Conservation (phyloP, 2,113 vertebrate genomes). For the Melospiza melodia region DNA sequence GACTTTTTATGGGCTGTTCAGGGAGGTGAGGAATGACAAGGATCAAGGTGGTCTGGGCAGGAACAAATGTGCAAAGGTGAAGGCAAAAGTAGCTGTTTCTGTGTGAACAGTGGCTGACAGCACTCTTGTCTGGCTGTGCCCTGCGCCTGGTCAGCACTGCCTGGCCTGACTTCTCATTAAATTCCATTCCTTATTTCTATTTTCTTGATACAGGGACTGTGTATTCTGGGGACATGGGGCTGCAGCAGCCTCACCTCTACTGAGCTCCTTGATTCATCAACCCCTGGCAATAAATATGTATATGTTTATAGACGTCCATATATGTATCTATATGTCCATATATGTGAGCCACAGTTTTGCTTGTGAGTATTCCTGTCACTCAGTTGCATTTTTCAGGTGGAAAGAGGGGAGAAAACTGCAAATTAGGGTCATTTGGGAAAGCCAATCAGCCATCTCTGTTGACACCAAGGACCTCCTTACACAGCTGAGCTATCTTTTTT, state of each 20-base stretch:
- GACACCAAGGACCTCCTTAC: not conserved
- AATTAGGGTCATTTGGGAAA: not conserved
- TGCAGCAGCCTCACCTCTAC: not conserved
- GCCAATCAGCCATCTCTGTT: not conserved
- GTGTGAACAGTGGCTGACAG: not conserved
- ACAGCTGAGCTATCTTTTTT: not conserved
- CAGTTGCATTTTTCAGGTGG: not conserved
- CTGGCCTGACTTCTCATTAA: not conserved
- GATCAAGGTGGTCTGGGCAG: not conserved
- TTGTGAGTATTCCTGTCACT: not conserved
- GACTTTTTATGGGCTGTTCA: not conserved
- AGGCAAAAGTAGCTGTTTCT: accelerated
- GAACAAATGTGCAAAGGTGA: not conserved
- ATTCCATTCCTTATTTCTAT: not conserved
- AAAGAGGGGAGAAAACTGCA: not conserved
- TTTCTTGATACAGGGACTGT: not conserved
- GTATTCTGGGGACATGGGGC: not conserved
- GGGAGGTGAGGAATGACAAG: not conserved
- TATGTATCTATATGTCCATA: not conserved
- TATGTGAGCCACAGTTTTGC: not conserved
- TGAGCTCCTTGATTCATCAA: not conserved
- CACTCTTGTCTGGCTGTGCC: not conserved
- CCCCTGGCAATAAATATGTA: not conserved
- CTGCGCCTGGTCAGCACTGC: not conserved
- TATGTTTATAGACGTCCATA: not conserved